Percentiles rank a stretch among this genome's conserved stretches.
Conservation (phyloP, 2,888 invertebrate species). For the Trissonchulus latispiculum region DNA sequence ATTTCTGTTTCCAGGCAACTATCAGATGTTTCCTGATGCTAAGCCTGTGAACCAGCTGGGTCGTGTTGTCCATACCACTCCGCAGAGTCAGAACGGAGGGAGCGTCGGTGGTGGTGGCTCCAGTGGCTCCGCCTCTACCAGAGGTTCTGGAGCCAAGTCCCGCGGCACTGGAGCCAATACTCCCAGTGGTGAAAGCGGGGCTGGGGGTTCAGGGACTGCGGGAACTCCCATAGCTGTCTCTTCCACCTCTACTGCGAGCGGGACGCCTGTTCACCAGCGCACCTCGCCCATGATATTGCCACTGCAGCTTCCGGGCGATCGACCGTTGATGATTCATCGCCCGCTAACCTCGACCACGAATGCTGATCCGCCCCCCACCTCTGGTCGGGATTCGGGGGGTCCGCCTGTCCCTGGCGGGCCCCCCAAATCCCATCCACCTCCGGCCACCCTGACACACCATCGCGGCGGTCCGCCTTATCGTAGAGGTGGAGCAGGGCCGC, state of each 20-base stretch:
- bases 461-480: neutral
- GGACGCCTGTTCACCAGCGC: neutral
- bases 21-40: slow-evolving; percentile 14
- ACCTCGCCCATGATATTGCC: neutral
- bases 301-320: neutral
- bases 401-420: neutral
- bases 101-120: neutral
- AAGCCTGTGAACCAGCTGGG: slow-evolving; percentile 18
- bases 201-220: too few relatives aligned
- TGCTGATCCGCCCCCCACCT: neutral
- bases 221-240: too few relatives aligned
- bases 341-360: neutral
- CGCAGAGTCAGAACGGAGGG: neutral
- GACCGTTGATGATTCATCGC: neutral
- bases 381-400: neutral
- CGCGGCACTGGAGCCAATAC: too few relatives aligned
- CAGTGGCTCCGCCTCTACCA: neutral
- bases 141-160: too few relatives aligned
- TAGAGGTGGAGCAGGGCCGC: neutral
- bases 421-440: neutral
- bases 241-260: neutral
- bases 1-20: slow-evolving; percentile 16
- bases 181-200: too few relatives aligned
- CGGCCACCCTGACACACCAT: neutral
- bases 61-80: neutral